Percentiles rank a stretch among this genome's conserved stretches.
Evolutionary conservation across 2,113 vertebrate species (phyloP).

Genomic region (Sitta europaea): DNA sequence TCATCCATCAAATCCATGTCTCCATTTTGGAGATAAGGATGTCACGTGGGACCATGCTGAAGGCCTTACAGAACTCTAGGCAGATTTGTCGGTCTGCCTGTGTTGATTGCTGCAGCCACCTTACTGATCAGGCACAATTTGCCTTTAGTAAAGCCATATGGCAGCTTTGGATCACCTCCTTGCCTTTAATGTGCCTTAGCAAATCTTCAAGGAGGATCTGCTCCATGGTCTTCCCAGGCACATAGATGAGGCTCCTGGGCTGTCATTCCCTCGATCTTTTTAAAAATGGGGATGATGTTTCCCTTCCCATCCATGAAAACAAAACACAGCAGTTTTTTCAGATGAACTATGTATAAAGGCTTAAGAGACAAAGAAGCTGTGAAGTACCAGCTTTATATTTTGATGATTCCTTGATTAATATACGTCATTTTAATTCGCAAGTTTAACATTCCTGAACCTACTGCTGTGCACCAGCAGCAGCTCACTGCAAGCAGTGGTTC

Average conservation of each 20-base stretch:
- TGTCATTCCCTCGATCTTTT: background rate
- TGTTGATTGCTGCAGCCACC: background rate
- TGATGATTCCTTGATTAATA: background rate
- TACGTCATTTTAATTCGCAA: background rate
- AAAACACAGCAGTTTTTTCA: background rate
- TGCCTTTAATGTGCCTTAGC: background rate
- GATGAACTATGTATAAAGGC: background rate
- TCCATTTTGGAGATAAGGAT: background rate
- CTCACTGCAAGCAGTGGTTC: background rate
- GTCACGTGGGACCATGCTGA: too few species aligned
- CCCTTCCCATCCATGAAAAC: background rate
- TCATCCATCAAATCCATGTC: background rate
- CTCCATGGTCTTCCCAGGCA: background rate
- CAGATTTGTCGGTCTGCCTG: background rate
- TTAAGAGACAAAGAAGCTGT: background rate
- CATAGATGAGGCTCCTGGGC: background rate
- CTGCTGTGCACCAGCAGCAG: background rate
- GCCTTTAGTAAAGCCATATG: background rate
- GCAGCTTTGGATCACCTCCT: background rate
- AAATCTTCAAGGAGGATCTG: background rate
- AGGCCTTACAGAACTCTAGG: background rate
- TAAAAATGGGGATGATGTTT: background rate
- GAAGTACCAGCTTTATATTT: background rate
- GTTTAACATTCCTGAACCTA: background rate
- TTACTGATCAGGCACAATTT: background rate